Evolutionary conservation across 2,797 vertebrate genomes (phyloP).

Genomic region (Galagoides demidoff): DNA sequence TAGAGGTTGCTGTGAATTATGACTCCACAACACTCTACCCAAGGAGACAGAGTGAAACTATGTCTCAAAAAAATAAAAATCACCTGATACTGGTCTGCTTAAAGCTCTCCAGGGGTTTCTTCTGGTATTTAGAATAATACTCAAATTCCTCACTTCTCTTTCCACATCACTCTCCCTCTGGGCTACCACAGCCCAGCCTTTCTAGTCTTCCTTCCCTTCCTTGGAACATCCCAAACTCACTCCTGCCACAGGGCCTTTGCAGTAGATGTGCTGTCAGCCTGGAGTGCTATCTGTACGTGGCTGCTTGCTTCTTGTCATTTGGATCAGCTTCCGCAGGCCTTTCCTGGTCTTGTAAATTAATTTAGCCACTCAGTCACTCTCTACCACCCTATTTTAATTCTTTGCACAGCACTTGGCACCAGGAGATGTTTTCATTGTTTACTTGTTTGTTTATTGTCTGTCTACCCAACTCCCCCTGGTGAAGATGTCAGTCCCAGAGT

Average conservation of each 20-base stretch:
- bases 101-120: not conserved
- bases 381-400: not conserved
- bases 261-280: not conserved
- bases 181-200: not conserved
- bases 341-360: not conserved
- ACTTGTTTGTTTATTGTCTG: not conserved
- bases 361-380: not conserved
- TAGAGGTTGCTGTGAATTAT: no score
- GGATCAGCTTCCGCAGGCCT: not conserved
- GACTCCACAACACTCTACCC: no score
- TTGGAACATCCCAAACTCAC: not conserved
- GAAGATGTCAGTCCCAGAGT: not conserved
- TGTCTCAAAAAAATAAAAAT: no score
- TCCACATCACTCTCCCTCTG: not conserved
- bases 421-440: not conserved
- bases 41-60: no score
- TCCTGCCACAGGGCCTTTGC: conserved; percentile 41
- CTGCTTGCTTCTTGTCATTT: not conserved
- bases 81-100: not conserved
- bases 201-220: not conserved
- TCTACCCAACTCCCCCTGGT: not conserved
- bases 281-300: not conserved
- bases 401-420: not conserved
- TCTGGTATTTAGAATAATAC: not conserved
- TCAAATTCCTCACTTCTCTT: not conserved